Evolutionary conservation across 2,797 vertebrate genomes (phyloP).

Genomic region (Typhlichthys subterraneus): DNA sequence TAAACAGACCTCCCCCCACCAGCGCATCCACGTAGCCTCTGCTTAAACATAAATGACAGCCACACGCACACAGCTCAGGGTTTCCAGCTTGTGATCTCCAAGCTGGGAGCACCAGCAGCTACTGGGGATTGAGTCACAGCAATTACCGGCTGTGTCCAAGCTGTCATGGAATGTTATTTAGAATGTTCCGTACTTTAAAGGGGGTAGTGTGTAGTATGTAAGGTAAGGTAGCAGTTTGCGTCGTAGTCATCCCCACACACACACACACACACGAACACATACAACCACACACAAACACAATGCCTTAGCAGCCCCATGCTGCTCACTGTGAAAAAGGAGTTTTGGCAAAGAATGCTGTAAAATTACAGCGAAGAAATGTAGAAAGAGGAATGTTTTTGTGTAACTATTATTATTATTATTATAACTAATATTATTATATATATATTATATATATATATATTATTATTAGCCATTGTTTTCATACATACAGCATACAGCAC

Average conservation of each 20-base stretch:
- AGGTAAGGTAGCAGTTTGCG: background rate
- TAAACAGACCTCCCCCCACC: slow-evolving; percentile 50
- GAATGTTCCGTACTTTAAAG: background rate
- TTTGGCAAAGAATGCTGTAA: slow-evolving; percentile 33
- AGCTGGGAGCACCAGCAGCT: slow-evolving; percentile 22
- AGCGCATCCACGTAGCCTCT: slow-evolving; percentile 43
- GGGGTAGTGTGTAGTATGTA: too few species aligned
- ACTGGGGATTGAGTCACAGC: slow-evolving; percentile 15
- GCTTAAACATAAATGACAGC: slow-evolving; percentile 39
- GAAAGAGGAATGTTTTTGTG: slow-evolving; percentile 53
- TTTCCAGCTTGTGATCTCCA: slow-evolving; percentile 33
- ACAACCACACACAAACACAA: background rate
- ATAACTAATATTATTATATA: too few species aligned
- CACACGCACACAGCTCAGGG: slow-evolving; percentile 15
- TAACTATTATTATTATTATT: slow-evolving; percentile 29
- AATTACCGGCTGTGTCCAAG: background rate
- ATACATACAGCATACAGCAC: too few species aligned
- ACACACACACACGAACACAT: background rate
- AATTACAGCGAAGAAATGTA: slow-evolving; percentile 46
- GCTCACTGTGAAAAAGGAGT: slow-evolving; percentile 41
- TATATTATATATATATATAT: too few species aligned
- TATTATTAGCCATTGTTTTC: too few species aligned
- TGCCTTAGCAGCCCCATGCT: background rate
- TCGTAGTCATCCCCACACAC: background rate
- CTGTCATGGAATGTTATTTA: background rate